These are phyloP conservation scores for Gastrophysa polygoni DNA, from an alignment of 2,888 invertebrate genomes.

Conservation along the genomic window DNA sequence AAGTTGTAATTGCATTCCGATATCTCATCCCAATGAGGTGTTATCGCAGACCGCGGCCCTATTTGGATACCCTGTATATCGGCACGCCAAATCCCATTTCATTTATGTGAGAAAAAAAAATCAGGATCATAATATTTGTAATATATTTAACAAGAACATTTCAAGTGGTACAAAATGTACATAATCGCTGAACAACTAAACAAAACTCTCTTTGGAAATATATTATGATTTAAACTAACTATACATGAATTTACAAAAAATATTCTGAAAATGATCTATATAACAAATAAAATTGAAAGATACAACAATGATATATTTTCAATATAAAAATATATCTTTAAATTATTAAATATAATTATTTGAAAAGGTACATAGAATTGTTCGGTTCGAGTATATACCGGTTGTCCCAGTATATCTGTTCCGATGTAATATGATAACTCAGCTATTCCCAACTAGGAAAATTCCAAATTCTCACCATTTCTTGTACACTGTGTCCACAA, in stretches of 20 bases:
- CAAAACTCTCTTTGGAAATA: slow-evolving; percentile 57
- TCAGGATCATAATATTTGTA: slow-evolving; percentile 27
- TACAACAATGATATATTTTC: slow-evolving; percentile 56
- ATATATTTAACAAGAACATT: slow-evolving; percentile 56
- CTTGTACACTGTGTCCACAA: too few species aligned
- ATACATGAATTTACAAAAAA: slow-evolving; percentile 54
- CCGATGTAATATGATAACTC: too few species aligned
- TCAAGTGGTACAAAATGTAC: slow-evolving; percentile 58
- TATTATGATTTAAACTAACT: slow-evolving; percentile 56
- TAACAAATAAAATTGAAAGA: slow-evolving; percentile 55
- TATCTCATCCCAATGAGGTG: too few species aligned
- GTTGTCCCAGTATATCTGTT: too few species aligned
- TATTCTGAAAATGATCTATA: slow-evolving; percentile 47
- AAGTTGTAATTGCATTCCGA: too few species aligned
- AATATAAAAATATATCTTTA: slow-evolving; percentile 53
- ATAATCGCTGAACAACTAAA: slow-evolving; percentile 49
- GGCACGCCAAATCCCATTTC: too few species aligned
- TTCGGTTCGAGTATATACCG: slow-evolving; percentile 48
- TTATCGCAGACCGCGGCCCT: too few species aligned
- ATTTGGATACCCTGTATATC: too few species aligned
- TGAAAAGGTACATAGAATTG: slow-evolving; percentile 54
- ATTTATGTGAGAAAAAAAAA: too few species aligned
- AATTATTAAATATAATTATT: slow-evolving; percentile 44
- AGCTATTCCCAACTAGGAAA: too few species aligned
- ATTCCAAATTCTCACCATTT: too few species aligned